phyloP scores from a whole-genome alignment of 2,113 vertebrate genomes.

The Microcebus tavaratra region DNA sequence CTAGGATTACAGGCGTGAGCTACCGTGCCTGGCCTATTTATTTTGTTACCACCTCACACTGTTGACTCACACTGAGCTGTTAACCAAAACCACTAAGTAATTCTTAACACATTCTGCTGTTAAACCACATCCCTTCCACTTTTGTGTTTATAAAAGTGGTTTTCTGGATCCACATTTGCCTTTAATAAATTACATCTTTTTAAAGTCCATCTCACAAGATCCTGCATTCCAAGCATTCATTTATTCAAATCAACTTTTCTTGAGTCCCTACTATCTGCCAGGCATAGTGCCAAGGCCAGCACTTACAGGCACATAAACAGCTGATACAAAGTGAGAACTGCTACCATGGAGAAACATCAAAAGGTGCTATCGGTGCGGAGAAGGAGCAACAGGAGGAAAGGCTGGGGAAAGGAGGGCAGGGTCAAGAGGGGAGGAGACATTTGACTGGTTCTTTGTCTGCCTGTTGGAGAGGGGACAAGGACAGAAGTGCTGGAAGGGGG shows the following conservation, averaged over 20 bases:
- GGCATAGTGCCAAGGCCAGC: neutral
- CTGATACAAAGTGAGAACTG: neutral
- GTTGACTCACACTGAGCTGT: neutral
- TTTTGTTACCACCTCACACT: neutral
- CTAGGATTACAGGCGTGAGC: too few relatives aligned
- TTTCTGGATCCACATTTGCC: neutral
- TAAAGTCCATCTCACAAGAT: neutral
- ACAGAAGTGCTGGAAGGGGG: neutral
- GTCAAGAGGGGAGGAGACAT: neutral
- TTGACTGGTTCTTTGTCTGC: neutral
- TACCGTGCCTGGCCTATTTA: neutral
- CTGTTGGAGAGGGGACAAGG: neutral
- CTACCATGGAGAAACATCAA: neutral
- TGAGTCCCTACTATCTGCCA: neutral
- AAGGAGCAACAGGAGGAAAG: neutral
- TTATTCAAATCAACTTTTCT: conserved; percentile 8
- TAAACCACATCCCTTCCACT: neutral
- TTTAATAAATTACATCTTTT: neutral
- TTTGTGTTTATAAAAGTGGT: neutral
- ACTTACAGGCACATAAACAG: neutral
- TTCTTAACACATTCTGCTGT: neutral
- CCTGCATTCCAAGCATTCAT: neutral
- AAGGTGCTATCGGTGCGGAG: neutral
- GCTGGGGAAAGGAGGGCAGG: neutral
- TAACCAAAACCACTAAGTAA: neutral